These are phyloP conservation scores for Odontothrips loti DNA, from an alignment of 2,888 invertebrate genomes.

Conservation along the genomic window DNA sequence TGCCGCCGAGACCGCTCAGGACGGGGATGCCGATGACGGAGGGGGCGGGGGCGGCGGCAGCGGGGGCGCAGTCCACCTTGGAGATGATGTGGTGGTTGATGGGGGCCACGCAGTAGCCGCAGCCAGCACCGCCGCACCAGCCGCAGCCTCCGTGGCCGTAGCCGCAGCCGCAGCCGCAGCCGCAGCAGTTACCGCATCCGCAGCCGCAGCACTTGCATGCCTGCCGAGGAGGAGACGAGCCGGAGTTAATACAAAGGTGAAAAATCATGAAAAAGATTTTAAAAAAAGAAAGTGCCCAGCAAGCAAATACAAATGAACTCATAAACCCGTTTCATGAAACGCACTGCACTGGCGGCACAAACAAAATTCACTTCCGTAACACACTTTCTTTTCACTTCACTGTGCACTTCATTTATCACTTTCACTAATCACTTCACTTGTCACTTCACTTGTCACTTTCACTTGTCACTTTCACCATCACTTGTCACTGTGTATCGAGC, in stretches of 20 bases:
- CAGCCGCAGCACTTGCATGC: constrained; percentile 7
- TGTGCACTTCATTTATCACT: background rate
- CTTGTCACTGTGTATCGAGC: background rate
- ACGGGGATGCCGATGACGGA: constrained; percentile 22
- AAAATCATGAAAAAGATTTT: too few relatives aligned
- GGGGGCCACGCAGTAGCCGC: background rate
- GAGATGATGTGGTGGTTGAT: background rate
- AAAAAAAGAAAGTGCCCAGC: too few relatives aligned
- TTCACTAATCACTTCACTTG: background rate
- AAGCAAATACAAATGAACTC: too few relatives aligned
- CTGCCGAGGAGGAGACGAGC: background rate
- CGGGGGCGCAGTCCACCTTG: background rate
- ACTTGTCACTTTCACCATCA: too few relatives aligned
- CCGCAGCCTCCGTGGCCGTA: background rate
- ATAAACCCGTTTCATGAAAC: too few relatives aligned
- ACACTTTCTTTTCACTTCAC: background rate
- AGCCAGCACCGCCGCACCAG: background rate
- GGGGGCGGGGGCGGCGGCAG: constrained; percentile 7
- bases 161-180: background rate
- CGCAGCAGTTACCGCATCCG: background rate
- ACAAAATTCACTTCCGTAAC: too few relatives aligned
- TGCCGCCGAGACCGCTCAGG: background rate
- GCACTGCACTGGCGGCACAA: too few relatives aligned
- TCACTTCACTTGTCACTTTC: background rate
- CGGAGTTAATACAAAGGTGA: background rate